Percentiles rank a stretch among this genome's conserved stretches.
These are phyloP conservation scores for Andrena praecox DNA, from an alignment of 2,888 invertebrate species.

Conservation along the genomic window DNA sequence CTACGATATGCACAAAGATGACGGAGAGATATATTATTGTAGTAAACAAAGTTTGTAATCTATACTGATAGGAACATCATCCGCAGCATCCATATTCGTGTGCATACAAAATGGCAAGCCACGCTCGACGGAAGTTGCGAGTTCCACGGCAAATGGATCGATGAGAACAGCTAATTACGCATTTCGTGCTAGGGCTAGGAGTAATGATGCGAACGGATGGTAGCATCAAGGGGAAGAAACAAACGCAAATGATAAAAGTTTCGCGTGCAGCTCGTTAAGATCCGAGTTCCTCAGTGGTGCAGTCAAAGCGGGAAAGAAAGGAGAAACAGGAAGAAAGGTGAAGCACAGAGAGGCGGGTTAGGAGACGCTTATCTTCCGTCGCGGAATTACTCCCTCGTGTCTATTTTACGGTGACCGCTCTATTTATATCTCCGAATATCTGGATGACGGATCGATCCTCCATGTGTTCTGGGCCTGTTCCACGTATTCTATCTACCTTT, in stretches of 20 bases:
- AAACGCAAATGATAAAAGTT: conserved; percentile 6
- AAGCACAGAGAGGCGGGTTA: conserved; percentile 21
- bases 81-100: background rate
- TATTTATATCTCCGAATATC: conserved; percentile 80
- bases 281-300: background rate
- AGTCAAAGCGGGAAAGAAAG: conserved; percentile 6
- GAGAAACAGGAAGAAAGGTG: conserved; percentile 41
- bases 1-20: conserved; percentile 45
- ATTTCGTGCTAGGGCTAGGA: background rate
- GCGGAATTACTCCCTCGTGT: conserved; percentile 78
- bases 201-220: background rate
- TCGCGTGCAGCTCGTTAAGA: background rate
- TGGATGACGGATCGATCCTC: conserved; percentile 77
- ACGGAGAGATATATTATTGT: conserved; percentile 21
- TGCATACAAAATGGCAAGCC: background rate
- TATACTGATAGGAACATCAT: conserved; percentile 2
- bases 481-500: conserved; percentile 17
- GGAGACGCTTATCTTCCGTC: conserved; percentile 71
- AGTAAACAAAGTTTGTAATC: conserved; percentile 54
- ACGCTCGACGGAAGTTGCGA: background rate
- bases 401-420: conserved; percentile 81
- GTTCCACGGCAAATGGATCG: background rate
- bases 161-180: background rate
- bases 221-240: background rate
- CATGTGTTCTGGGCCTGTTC: conserved; percentile 51